Evolutionary conservation across 2,113 vertebrate species (phyloP), one percentile per base, ranked within the genome.

Genomic region (Labeo rohita): DNA sequence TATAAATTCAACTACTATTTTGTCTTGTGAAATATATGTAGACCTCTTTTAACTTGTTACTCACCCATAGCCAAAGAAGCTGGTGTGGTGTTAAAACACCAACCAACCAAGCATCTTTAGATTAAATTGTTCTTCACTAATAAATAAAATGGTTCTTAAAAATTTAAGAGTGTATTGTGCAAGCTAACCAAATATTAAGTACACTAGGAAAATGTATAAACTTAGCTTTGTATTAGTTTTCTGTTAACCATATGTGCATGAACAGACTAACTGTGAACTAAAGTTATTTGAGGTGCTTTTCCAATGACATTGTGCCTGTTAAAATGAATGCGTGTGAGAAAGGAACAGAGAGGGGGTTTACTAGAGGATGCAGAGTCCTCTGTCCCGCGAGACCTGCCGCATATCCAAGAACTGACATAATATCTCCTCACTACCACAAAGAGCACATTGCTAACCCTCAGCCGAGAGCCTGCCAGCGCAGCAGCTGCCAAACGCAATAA

Each of bases 351-450:
- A 84, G 86, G 85, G 86, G 84, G 83, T 85, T 86, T 89, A 83
- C 87, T 76, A 87, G 74, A 87, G 86, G 86, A 89, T 87, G 84
- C 88, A 87, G 84, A 87, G 86, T 89, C 86, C 83, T 83, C 79
- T 79, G 85, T 87, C 88, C 88, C 87, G 52, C 45, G 89, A 88
- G 90, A 87, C 72, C 87, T 95, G 94, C 92, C 92, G 92, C 94
- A 94, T 95, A 95, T 95, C 96, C 92, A 96, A 95, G 95, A 96
- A 95, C 95, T 95, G 93, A 96, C 96, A 97, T 96, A 96, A 97
- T 96, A 96, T 97, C 93, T 97, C 95, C 95, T 93, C 95, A 94
- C 96, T 94, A 93, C 94, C 95, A 93, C 94, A 93, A 95, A 93
- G 91, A 93, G 92, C 92, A 95, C 94, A 95, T 96, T 96, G 50